Base-by-base conservation (phyloP, 1,140 invertebrate species). In the Penaeus japonicus region DNA sequence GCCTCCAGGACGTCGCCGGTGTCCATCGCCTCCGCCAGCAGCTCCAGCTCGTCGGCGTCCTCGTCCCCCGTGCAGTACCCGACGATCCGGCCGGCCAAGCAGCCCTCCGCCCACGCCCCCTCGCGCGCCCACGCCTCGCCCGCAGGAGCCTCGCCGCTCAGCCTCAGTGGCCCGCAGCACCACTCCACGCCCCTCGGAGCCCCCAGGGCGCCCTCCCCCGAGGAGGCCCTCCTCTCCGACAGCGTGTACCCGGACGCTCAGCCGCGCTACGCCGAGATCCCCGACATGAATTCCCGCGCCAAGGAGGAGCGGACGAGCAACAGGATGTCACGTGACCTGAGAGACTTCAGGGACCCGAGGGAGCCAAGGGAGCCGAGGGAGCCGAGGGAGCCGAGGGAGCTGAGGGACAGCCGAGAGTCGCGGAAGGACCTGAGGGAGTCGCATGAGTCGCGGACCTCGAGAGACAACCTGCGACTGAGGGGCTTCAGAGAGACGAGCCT, bases 181-280 rank as follows among this genome's bases (percentile, higher is more conserved):
- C 70, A 83, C 53, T 84, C 87, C 30, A 78, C 70, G 10, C 70
- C 81, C 27, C 62, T 77, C 30, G 47, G 75, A 0, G 77, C 59
- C 2, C 87, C 57, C 2, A 82, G 82, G 24, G 24, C 81, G 27
- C 54, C 82, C 2, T 89, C 87, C 10, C 87, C 87, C 1, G 73
- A 89, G 27, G 82, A 82, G 4, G 87, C 83, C 15, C 75, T 89
- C 5, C 59, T 85, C 10, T 89, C 87, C 20, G 87, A 89, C 87
- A 89, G 87, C 27, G 87, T 89, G 75, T 89, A 89, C 53, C 87
- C 87, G 18, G 87, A 88, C 53, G 62, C 62, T 7, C 87, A 88
- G 70, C 87, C 87, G 15, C 80, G 87, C 18, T 88, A 88, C 39
- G 87, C 87, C n/a, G 87, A 88, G 65, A 88, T 88, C n/a, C 80